phyloP scores from a whole-genome alignment of 1,140 invertebrate genomes.

The Aphaenogaster rudis region DNA sequence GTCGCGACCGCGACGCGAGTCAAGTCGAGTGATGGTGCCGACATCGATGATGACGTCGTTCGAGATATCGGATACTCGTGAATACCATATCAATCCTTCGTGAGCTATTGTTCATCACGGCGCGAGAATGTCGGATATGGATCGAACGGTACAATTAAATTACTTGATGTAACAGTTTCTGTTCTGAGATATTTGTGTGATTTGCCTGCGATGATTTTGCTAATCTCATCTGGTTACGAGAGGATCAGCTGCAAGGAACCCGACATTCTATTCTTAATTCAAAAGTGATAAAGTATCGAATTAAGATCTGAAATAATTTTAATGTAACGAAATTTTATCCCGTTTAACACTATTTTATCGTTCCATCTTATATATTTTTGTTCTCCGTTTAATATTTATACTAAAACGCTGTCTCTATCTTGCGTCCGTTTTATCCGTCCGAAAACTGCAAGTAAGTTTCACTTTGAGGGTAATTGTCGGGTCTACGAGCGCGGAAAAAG shows the following conservation, averaged over 20 bases:
- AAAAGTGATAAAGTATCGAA: neutral
- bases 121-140: neutral
- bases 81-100: conserved; percentile 1
- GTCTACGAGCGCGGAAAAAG: conserved; percentile 33
- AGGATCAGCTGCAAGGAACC: neutral
- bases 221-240: neutral
- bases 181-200: neutral
- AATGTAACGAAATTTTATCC: neutral
- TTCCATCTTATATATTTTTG: neutral
- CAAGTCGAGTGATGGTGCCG: neutral
- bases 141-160: neutral
- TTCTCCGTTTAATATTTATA: neutral
- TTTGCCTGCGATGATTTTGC: neutral
- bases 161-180: neutral
- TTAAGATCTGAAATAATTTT: neutral
- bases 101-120: neutral
- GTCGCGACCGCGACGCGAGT: neutral
- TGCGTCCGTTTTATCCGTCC: neutral
- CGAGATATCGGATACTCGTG: neutral
- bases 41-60: conserved; percentile 1
- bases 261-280: neutral
- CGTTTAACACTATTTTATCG: neutral
- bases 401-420: neutral
- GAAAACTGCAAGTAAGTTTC: conserved; percentile 50
- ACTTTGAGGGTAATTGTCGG: conserved; percentile 46